phyloP scores from a whole-genome alignment of 1,140 invertebrate genomes.

The Pissodes strobi region DNA sequence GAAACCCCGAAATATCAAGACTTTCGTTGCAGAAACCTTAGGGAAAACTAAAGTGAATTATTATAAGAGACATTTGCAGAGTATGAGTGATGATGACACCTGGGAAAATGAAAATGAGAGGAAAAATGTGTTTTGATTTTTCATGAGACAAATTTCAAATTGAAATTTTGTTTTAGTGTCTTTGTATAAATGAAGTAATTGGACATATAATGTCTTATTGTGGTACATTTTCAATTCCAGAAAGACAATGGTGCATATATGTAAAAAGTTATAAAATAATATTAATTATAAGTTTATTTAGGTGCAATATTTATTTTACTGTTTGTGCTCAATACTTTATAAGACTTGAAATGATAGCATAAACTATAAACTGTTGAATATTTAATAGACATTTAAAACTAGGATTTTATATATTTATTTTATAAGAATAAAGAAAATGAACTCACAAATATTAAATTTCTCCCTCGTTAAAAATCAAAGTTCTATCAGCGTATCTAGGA shows the following conservation, averaged over 20 bases:
- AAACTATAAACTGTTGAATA: no score
- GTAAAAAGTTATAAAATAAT: no score
- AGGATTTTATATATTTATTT: no score
- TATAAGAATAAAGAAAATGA: no score
- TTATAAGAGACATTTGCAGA: constrained; percentile 55
- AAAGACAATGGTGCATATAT: no score
- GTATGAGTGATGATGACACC: constrained; percentile 61
- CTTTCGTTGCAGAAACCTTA: constrained; percentile 52
- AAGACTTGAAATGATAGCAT: neutral
- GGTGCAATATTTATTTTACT: constrained; percentile 42
- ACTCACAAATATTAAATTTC: no score
- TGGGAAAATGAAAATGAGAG: constrained; percentile 64
- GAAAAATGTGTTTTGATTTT: constrained; percentile 4
- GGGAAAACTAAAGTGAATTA: constrained; percentile 44
- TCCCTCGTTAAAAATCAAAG: no score
- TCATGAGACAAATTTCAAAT: neutral
- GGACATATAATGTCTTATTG: no score
- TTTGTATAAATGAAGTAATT: constrained; percentile 19
- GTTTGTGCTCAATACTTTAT: neutral
- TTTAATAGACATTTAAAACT: no score
- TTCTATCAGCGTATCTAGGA: no score
- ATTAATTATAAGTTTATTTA: constrained; percentile 37
- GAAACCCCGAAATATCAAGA: constrained; percentile 41
- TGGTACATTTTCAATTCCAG: no score
- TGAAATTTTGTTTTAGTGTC: constrained; percentile 25